These are phyloP conservation scores for Tamias sibiricus DNA, from an alignment of 2,113 vertebrate species.

Conservation along the genomic window DNA sequence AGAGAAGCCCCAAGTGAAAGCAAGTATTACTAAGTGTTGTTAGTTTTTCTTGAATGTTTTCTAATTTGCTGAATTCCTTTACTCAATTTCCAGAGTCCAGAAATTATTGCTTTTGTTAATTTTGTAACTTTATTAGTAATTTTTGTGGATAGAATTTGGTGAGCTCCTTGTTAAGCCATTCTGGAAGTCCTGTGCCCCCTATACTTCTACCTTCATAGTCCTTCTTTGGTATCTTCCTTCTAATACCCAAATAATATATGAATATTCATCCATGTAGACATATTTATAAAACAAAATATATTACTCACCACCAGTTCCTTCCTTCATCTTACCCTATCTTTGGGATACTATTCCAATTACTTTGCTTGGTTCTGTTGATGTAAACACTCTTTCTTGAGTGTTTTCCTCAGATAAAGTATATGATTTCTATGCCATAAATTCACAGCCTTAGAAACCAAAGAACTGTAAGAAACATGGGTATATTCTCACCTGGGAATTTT, in stretches of 20 bases:
- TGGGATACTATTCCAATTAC: background rate
- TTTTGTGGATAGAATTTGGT: background rate
- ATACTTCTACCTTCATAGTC: background rate
- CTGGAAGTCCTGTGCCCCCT: background rate
- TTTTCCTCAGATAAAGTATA: background rate
- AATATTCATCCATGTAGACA: background rate
- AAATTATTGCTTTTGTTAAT: slow-evolving; percentile 4
- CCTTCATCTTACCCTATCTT: background rate
- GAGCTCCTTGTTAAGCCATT: background rate
- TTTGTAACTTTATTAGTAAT: background rate
- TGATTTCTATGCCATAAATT: background rate
- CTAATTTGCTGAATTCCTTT: background rate
- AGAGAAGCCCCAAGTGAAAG: background rate
- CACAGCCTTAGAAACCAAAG: background rate
- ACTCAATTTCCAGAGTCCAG: background rate
- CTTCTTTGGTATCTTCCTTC: background rate
- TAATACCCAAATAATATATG: background rate
- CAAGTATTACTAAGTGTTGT: background rate
- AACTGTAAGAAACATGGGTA: background rate
- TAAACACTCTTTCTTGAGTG: background rate
- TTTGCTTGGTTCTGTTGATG: background rate
- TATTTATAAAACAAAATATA: background rate
- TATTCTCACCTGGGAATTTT: background rate
- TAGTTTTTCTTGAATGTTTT: slow-evolving; percentile 2
- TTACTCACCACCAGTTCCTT: background rate